These are phyloP conservation scores for Drosophila mulleri DNA, from an alignment of 2,888 invertebrate species.

Conservation along the genomic window DNA sequence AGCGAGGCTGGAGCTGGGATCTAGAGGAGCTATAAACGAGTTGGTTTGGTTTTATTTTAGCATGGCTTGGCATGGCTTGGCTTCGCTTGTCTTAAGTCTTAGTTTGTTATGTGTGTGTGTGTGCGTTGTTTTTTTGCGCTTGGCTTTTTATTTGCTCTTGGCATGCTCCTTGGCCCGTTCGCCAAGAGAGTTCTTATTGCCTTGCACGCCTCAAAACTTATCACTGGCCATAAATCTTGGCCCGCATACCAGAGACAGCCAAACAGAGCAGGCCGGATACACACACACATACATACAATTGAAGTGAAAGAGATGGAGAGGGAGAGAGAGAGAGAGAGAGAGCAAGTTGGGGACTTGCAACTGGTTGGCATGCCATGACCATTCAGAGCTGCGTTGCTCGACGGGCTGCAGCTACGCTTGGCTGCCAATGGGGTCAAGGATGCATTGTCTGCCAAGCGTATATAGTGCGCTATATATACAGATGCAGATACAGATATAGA, in stretches of 20 bases:
- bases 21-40: constrained; percentile 35
- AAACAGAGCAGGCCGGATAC: constrained; percentile 57
- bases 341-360: constrained; percentile 24
- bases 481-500: not conserved
- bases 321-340: not conserved
- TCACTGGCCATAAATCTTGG: constrained; percentile 81
- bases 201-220: constrained; percentile 80
- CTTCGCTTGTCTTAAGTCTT: constrained; percentile 40
- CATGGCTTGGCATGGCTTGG: constrained; percentile 20
- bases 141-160: constrained; percentile 66
- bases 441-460: constrained; percentile 45
- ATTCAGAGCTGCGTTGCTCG: constrained; percentile 58
- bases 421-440: constrained; percentile 76
- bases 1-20: constrained; percentile 21
- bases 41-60: constrained; percentile 39
- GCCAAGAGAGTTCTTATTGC: constrained; percentile 71
- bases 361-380: constrained; percentile 78
- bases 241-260: constrained; percentile 68
- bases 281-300: constrained; percentile 10
- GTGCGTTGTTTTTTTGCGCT: constrained; percentile 28
- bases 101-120: constrained; percentile 38
- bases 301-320: not conserved
- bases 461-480: constrained; percentile 2
- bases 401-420: constrained; percentile 33
- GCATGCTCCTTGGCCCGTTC: constrained; percentile 56